These are phyloP conservation scores for Leucoptera coffeella DNA, from an alignment of 2,888 invertebrate species.

Conservation along the genomic window DNA sequence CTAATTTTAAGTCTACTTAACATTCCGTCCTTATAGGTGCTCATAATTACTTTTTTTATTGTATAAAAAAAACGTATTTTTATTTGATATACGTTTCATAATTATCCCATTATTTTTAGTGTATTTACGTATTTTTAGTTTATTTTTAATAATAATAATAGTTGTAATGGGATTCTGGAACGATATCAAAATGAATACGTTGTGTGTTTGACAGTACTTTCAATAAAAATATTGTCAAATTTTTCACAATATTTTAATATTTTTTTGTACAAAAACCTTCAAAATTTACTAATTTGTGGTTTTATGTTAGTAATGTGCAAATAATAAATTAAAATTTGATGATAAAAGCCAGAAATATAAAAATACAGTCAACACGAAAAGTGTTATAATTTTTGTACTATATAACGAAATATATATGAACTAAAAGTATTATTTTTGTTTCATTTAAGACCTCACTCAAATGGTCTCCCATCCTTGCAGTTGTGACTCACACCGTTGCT, in stretches of 20 bases:
- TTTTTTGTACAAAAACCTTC: slow-evolving; percentile 10
- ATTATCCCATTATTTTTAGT: slow-evolving; percentile 34
- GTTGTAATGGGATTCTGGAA: slow-evolving; percentile 47
- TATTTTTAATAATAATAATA: slow-evolving; percentile 12
- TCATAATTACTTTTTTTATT: slow-evolving; percentile 11
- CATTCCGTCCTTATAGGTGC: slow-evolving; percentile 39
- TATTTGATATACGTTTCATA: slow-evolving; percentile 41
- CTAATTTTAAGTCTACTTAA: slow-evolving; percentile 12
- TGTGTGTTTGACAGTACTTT: slow-evolving; percentile 19
- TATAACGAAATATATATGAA: too few species aligned
- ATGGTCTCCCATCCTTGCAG: too few species aligned
- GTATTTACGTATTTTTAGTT: slow-evolving; percentile 13
- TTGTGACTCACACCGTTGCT: too few species aligned
- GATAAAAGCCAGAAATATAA: too few species aligned
- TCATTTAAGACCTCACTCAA: too few species aligned
- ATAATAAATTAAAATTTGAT: too few species aligned
- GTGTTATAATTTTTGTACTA: too few species aligned
- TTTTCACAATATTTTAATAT: slow-evolving; percentile 15
- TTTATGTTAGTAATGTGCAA: too few species aligned
- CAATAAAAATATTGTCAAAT: slow-evolving; percentile 52
- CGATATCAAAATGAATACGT: slow-evolving; percentile 19
- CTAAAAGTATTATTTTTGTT: too few species aligned
- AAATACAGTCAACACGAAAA: too few species aligned
- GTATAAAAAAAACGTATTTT: slow-evolving; percentile 1
- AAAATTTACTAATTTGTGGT: not conserved